phyloP scores from a whole-genome alignment of 2,797 vertebrate genomes.

The Cetoscarus ocellatus region DNA sequence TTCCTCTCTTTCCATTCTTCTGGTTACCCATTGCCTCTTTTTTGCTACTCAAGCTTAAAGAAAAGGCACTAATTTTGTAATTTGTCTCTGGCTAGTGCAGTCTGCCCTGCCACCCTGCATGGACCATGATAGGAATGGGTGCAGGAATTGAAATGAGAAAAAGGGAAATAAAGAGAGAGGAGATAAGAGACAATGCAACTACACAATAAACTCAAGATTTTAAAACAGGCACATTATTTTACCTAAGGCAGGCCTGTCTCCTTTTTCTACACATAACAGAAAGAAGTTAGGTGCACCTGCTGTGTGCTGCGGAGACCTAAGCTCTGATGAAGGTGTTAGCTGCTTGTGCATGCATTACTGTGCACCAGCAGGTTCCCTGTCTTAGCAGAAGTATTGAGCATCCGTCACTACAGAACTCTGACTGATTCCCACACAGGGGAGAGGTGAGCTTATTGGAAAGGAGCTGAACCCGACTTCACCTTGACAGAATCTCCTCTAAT shows the following conservation, averaged over 20 bases:
- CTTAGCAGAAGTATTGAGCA: conserved; percentile 17
- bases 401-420: conserved; percentile 35
- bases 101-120: conserved; percentile 18
- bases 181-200: conserved; percentile 7
- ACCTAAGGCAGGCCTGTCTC: conserved; percentile 19
- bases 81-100: conserved; percentile 44
- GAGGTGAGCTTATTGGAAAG: conserved; percentile 19
- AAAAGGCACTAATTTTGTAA: conserved; percentile 40
- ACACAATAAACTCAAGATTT: conserved; percentile 12
- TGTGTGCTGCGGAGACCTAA: conserved; percentile 13
- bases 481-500: conserved; percentile 6
- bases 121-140: conserved; percentile 37
- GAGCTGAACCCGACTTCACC: conserved; percentile 38
- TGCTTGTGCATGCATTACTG: conserved; percentile 33
- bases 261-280: conserved; percentile 23
- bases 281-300: conserved; percentile 37
- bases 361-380: conserved; percentile 19
- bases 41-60: conserved; percentile 10
- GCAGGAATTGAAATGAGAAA: conserved; percentile 43
- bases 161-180: conserved; percentile 4
- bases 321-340: conserved; percentile 41
- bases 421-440: conserved; percentile 8
- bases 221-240: conserved; percentile 19
- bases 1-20: conserved; percentile 6
- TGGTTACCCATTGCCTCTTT: conserved; percentile 5